Base-by-base conservation (phyloP, 1,140 invertebrate species). In the Medauroidea extradentata region DNA sequence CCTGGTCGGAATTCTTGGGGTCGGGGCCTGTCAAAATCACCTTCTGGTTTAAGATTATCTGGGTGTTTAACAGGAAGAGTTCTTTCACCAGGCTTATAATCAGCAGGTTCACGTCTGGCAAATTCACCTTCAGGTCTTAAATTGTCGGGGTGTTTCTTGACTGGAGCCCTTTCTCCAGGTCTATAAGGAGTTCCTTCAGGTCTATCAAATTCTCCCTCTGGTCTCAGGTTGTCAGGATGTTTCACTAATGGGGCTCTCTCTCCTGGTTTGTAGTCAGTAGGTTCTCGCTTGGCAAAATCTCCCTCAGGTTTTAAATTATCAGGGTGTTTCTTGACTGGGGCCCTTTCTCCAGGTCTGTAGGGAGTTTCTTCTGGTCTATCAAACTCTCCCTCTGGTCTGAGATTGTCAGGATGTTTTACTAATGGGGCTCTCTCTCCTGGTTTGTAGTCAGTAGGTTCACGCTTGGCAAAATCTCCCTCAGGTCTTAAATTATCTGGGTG, bases 401-500 rank as follows among this genome's bases (percentile, higher is more conserved):
- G 65, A 68, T 83, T 81, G 65, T 83, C 82, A 61, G 64, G 64
- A 46, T 63, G 68, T 46, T 61, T 66, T 25, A 69, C 54, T 23
- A 59, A 34, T 41, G 48, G 39, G n/a, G 63, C 53, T 53, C 78
- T 68, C 52, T 80, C 77, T 16, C 65, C 77, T 39, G 73, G 73
- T 25, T 52, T 55, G 56, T 59, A 71, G 5, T 50, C 50, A 8
- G 57, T 48, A 59, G 78, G 76, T 23, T 75, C 65, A 3, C 75
- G 76, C 53, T 70, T 68, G 13, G 79, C 78, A 68, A 86, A 85
- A 51, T 80, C 75, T 2, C 83, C 82, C 67, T 80, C 78, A 16
- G 78, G 78, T 62, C 67, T 75, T 14, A 84, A 71, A 69, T 87
- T 87, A 65, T 86, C 83, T 60, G 79, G 74, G 50, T 73, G 78